phyloP scores from a whole-genome alignment of 2,797 vertebrate species.

The Choloepus didactylus region DNA sequence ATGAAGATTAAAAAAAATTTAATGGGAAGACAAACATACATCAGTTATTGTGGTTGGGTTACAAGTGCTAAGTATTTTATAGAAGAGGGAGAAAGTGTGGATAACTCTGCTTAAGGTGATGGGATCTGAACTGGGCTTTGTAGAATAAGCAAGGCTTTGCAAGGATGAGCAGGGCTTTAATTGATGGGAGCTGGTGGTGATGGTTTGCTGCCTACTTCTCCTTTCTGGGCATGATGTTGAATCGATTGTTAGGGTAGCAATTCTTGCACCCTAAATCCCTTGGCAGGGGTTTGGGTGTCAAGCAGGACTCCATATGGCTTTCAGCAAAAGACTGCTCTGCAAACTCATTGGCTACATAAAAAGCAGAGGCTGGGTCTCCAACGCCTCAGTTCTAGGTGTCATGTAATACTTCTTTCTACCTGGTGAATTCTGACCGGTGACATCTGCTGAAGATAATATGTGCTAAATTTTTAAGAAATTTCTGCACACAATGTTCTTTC shows the following conservation, averaged over 20 bases:
- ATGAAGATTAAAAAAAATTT: too few species aligned
- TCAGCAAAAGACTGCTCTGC: neutral
- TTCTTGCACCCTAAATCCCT: neutral
- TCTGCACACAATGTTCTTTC: rapidly evolving
- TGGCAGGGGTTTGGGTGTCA: neutral
- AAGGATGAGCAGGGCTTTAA: neutral
- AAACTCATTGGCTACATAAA: neutral
- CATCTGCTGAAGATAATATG: rapidly evolving
- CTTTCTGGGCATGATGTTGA: neutral
- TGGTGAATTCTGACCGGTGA: neutral
- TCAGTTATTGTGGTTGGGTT: neutral
- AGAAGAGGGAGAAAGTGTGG: neutral
- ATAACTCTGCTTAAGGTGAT: neutral
- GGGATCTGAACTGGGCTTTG: neutral
- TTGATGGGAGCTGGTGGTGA: neutral
- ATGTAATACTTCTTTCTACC: neutral
- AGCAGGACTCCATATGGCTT: neutral
- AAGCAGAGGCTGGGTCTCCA: neutral
- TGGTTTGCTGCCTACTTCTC: neutral
- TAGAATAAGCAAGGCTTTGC: neutral
- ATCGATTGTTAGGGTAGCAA: neutral
- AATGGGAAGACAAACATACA: neutral
- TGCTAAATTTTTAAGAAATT: neutral
- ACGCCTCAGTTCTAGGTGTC: neutral
- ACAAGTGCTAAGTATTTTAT: neutral